phyloP scores from a whole-genome alignment of 2,113 vertebrate species.

The Plecotus auritus region DNA sequence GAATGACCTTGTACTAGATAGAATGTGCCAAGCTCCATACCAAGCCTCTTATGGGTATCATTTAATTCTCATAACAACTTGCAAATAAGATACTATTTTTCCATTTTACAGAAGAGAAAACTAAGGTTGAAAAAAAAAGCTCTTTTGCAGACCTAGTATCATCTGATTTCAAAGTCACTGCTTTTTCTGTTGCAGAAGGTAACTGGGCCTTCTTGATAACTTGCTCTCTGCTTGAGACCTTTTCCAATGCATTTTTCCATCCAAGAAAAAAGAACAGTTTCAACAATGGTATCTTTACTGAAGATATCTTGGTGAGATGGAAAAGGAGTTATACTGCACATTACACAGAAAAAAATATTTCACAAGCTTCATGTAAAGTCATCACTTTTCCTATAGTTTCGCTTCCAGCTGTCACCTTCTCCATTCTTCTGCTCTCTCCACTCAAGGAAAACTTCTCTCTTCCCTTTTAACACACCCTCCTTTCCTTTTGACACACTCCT shows the following conservation, averaged over 20 bases:
- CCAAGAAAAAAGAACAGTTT: background rate
- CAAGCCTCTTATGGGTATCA: background rate
- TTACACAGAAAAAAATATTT: background rate
- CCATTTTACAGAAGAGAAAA: background rate
- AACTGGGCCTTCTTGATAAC: background rate
- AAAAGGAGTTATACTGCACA: background rate
- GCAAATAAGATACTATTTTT: background rate
- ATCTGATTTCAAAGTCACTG: background rate
- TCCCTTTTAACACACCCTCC: background rate
- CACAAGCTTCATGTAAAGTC: background rate
- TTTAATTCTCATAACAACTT: slow-evolving; percentile 23
- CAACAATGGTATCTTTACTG: background rate
- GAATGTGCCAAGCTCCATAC: background rate
- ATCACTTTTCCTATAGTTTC: background rate
- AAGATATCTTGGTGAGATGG: background rate
- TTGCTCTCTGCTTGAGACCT: background rate
- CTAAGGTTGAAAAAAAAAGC: background rate
- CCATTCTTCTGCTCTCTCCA: background rate
- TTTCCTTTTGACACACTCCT: background rate
- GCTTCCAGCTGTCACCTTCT: background rate
- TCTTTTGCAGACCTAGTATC: background rate
- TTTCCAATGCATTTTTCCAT: background rate
- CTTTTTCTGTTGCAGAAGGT: background rate
- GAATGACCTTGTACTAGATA: background rate
- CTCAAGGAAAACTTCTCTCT: background rate